These are phyloP conservation scores for Vanacampus margaritifer DNA, from an alignment of 2,113 vertebrate species.

Conservation along the genomic window DNA sequence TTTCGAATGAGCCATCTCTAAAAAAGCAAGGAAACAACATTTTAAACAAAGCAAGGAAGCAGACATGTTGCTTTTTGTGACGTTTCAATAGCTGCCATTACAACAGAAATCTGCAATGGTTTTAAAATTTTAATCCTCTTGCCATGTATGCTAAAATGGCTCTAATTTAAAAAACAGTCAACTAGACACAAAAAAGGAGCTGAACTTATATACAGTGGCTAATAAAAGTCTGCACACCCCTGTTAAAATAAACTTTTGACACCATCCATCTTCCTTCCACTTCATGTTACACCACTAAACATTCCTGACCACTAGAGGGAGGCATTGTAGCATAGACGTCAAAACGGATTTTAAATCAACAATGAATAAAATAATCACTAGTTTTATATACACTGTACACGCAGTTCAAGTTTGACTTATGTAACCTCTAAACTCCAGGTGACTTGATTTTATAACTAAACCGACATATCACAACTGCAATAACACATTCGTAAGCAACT, in stretches of 20 bases:
- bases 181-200: background rate
- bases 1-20: conserved; percentile 73
- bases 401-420: too few species aligned
- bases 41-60: background rate
- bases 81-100: background rate
- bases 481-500: background rate
- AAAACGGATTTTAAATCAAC: background rate
- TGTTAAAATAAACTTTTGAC: background rate
- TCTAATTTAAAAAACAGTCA: background rate
- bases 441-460: background rate
- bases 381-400: too few species aligned
- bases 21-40: background rate
- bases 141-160: background rate
- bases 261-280: background rate
- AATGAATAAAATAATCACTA: background rate
- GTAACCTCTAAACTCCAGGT: too few species aligned
- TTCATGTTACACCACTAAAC: background rate
- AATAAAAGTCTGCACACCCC: background rate
- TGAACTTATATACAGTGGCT: background rate
- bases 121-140: background rate
- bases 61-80: background rate
- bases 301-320: conserved; percentile 6
- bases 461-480: background rate
- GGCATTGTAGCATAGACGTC: background rate
- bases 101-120: background rate